Conservation (phyloP, 2,797 vertebrate species). For the Ctenosaura bakeri region DNA sequence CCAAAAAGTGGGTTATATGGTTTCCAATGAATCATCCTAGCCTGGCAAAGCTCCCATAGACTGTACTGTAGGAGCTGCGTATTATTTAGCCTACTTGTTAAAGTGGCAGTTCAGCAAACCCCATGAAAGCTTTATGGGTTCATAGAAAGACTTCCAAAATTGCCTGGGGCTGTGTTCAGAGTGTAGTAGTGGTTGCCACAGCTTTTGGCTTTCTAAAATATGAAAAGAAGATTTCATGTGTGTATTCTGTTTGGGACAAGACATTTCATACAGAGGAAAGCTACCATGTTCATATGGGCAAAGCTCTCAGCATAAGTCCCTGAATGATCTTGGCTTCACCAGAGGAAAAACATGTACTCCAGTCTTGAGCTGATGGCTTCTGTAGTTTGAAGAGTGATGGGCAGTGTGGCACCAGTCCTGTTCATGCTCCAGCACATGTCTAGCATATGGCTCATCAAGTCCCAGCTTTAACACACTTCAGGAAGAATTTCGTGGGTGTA, state of each 20-base stretch:
- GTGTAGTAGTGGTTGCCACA: too few species aligned
- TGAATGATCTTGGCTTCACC: not conserved
- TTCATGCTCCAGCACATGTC: not conserved
- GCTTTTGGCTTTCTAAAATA: not conserved
- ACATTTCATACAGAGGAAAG: not conserved
- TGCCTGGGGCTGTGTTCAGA: not conserved
- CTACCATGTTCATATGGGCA: not conserved
- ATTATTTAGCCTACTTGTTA: conserved; percentile 11
- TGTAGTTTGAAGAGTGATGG: not conserved
- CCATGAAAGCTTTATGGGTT: not conserved
- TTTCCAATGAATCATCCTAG: conserved; percentile 41
- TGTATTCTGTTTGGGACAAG: not conserved
- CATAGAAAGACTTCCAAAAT: not conserved
- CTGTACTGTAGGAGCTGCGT: not conserved
- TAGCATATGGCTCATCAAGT: not conserved
- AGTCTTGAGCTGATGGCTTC: not conserved
- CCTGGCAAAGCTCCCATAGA: conserved; percentile 23
- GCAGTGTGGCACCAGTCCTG: not conserved
- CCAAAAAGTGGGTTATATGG: conserved; percentile 29
- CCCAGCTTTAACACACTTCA: not conserved
- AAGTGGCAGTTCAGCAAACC: not conserved
- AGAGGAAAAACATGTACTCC: not conserved
- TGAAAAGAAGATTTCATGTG: too few species aligned
- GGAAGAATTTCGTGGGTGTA: not conserved
- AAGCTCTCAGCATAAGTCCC: not conserved